Conservation (phyloP, 1,140 invertebrate genomes). For the Drosophila arawakana region DNA sequence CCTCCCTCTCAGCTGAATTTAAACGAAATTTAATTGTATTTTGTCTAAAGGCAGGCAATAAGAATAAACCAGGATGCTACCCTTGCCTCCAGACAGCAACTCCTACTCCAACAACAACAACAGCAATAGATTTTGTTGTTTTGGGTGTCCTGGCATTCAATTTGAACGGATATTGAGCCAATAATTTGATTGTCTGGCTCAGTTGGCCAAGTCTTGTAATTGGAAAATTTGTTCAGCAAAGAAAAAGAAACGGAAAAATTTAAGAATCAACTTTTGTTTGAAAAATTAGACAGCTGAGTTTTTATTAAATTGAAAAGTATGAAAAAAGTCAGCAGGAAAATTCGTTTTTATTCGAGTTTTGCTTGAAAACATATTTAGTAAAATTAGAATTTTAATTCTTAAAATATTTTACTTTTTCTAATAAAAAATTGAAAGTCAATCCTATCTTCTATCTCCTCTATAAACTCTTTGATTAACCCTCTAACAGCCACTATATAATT, state of each 20-base stretch:
- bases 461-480: background rate
- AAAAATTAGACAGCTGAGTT: background rate
- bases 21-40: conserved; percentile 82
- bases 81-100: conserved; percentile 36
- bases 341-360: too few species aligned
- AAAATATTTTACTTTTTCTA: too few species aligned
- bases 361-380: too few species aligned
- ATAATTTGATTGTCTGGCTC: conserved; percentile 76
- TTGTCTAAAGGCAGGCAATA: conserved; percentile 39
- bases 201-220: conserved; percentile 44
- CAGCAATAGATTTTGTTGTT: background rate
- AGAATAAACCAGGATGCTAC: conserved; percentile 34
- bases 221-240: conserved; percentile 39
- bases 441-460: too few species aligned
- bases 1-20: conserved; percentile 35
- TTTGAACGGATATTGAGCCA: conserved; percentile 71
- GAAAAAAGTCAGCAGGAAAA: too few species aligned
- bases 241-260: conserved; percentile 5
- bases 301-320: background rate
- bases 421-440: too few species aligned
- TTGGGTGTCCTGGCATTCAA: conserved; percentile 13
- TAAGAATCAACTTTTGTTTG: conserved; percentile 29
- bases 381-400: too few species aligned
- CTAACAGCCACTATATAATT: conserved; percentile 36
- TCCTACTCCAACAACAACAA: conserved; percentile 1